Conservation (phyloP, 64 coral and sea anemone genomes). For the Platygyra sinensis region DNA sequence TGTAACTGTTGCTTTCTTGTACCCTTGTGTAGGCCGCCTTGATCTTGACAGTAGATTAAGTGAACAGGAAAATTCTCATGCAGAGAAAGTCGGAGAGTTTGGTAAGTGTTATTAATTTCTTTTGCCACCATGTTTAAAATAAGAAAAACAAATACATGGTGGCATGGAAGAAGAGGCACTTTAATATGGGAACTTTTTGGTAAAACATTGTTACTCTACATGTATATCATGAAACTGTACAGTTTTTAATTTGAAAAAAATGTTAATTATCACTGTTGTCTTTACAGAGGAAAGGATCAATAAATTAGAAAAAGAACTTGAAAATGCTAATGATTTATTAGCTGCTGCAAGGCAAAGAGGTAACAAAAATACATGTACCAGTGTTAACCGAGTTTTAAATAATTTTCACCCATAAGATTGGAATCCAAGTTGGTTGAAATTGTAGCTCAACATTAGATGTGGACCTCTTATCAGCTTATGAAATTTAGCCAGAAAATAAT, state of each 20-base stretch:
- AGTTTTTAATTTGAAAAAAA: no score
- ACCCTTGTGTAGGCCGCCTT: slow-evolving; percentile 34
- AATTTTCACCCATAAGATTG: no score
- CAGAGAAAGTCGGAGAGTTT: slow-evolving; percentile 9
- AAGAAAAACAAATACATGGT: no score
- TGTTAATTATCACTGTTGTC: background rate
- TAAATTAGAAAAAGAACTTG: slow-evolving; percentile 77
- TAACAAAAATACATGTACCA: background rate
- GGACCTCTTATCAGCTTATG: no score
- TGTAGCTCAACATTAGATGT: no score
- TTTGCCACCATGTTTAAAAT: background rate
- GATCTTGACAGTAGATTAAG: slow-evolving; percentile 56
- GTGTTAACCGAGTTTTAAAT: background rate
- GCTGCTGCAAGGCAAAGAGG: slow-evolving; percentile 96
- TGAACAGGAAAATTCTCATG: slow-evolving; percentile 62
- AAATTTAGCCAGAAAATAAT: no score
- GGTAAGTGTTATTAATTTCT: slow-evolving; percentile 3
- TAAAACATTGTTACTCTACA: no score
- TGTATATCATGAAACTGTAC: no score
- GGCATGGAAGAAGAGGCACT: no score
- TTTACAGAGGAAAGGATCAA: slow-evolving; percentile 76
- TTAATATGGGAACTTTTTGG: no score
- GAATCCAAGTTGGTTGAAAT: no score
- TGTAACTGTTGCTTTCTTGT: background rate
- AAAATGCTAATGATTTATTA: slow-evolving; percentile 95